Conservation (phyloP, 2,888 invertebrate species). For the Tenodera sinensis region DNA sequence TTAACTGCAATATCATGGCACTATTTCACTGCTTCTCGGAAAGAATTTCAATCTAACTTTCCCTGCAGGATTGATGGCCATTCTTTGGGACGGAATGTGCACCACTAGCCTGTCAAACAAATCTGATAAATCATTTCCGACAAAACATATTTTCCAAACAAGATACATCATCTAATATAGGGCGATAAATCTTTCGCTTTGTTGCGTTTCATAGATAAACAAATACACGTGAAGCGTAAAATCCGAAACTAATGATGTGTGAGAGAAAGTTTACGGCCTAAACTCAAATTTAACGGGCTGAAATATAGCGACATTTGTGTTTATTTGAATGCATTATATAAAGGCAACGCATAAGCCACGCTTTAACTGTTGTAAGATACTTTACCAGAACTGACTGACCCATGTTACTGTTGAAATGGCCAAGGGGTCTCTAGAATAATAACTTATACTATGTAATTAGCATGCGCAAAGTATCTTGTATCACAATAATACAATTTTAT, state of each 20-base stretch:
- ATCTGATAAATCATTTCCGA: neutral
- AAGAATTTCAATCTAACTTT: neutral
- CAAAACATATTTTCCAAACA: neutral
- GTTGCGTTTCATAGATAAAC: neutral
- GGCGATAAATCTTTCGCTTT: neutral
- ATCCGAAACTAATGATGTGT: neutral
- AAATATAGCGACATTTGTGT: too few relatives aligned
- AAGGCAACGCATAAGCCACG: too few relatives aligned
- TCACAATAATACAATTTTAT: too few relatives aligned
- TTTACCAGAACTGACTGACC: too few relatives aligned
- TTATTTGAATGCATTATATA: too few relatives aligned
- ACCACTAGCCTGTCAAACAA: neutral
- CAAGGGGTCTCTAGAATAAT: too few relatives aligned
- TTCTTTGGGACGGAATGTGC: neutral
- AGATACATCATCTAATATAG: neutral
- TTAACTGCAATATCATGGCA: neutral
- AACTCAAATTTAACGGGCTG: too few relatives aligned
- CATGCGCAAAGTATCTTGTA: too few relatives aligned
- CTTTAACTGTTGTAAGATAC: too few relatives aligned
- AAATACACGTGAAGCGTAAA: neutral
- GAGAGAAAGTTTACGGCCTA: neutral
- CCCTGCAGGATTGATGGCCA: neutral
- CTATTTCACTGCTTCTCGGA: neutral
- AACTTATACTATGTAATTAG: too few relatives aligned
- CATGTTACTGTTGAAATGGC: too few relatives aligned